Evolutionary conservation across 92 coral and sea anemone genomes (phyloP).

Genomic region (Micromussa lordhowensis): DNA sequence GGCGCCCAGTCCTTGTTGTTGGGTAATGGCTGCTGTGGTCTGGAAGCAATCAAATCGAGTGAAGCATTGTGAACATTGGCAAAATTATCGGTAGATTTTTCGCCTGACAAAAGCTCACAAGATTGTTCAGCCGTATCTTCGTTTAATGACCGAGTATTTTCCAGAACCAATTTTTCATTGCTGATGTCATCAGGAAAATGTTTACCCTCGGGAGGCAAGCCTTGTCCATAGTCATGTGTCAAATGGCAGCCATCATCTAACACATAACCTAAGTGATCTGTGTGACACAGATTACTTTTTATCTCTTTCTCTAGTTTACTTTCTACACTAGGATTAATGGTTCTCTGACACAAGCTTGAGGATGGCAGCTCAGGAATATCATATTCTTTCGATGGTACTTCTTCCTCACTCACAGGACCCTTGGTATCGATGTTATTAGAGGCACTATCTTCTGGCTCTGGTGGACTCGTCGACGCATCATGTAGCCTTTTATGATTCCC

Average conservation of each 20-base stretch:
- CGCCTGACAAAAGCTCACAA: background rate
- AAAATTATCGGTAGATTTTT: background rate
- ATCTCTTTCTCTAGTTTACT: background rate
- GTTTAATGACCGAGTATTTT: background rate
- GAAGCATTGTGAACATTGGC: background rate
- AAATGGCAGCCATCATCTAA: background rate
- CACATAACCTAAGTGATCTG: background rate
- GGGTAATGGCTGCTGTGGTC: background rate
- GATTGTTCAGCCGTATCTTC: background rate
- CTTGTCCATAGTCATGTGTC: background rate
- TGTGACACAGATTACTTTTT: background rate
- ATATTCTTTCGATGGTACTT: background rate
- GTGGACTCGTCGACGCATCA: background rate
- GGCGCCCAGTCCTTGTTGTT: conserved; percentile 9
- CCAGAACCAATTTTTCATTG: background rate
- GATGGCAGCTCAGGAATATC: background rate
- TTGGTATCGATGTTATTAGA: background rate
- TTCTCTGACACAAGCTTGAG: background rate
- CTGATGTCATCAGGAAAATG: background rate
- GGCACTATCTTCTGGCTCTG: background rate
- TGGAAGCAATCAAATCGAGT: background rate
- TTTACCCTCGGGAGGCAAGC: background rate
- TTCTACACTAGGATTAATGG: background rate
- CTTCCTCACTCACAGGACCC: background rate
- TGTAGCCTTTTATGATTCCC: too few species aligned